A percentile compares a stretch with the other conserved stretches of the same genome.
Evolutionary conservation across 2,113 vertebrate genomes (phyloP).

Genomic region (Phyllostomus discolor): DNA sequence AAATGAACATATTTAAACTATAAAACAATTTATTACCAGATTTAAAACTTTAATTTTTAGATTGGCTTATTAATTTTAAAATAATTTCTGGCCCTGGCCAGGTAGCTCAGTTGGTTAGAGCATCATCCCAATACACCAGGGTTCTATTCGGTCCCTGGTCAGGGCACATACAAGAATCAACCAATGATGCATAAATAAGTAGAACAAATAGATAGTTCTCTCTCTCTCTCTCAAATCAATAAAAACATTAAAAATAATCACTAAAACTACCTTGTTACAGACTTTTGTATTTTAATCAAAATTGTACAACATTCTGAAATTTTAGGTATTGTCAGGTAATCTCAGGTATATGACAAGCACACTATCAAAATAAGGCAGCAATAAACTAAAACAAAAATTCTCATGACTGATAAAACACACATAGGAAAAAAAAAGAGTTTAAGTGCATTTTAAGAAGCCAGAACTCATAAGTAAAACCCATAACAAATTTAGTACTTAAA

Average conservation of each 20-base stretch:
- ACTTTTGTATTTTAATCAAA: conserved; percentile 3
- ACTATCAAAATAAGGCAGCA: background rate
- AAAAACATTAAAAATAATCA: background rate
- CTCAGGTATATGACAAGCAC: background rate
- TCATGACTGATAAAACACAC: background rate
- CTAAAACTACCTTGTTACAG: background rate
- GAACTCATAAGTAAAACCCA: conserved; percentile 24
- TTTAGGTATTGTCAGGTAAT: background rate
- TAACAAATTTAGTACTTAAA: conserved; percentile 3
- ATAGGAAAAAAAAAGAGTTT: background rate
- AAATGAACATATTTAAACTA: conserved; percentile 37
- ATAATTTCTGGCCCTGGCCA: background rate
- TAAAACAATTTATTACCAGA: background rate
- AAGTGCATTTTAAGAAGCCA: background rate
- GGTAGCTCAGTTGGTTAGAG: no score
- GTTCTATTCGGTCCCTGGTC: no score
- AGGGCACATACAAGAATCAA: no score
- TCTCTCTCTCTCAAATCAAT: no score
- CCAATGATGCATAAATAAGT: no score
- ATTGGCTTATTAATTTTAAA: background rate
- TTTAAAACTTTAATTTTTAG: conserved; percentile 1
- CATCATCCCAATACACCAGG: no score
- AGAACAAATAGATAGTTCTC: no score
- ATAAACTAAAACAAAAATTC: conserved; percentile 1
- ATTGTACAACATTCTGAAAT: background rate